Evolutionary conservation across 2,113 vertebrate genomes (phyloP).

Genomic region (Galemys pyrenaicus): DNA sequence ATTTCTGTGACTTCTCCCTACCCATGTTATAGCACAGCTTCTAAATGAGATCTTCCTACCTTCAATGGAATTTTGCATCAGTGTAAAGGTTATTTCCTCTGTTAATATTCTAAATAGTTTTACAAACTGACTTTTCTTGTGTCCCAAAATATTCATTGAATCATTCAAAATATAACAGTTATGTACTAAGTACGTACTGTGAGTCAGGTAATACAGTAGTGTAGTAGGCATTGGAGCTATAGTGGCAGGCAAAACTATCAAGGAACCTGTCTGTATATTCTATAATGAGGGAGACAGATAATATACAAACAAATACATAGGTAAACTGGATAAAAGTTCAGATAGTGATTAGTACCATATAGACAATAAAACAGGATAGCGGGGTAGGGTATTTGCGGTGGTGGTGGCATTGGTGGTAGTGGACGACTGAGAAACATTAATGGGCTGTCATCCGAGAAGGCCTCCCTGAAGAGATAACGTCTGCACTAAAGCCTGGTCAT

Average conservation of each 20-base stretch:
- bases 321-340: conserved; percentile 12
- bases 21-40: background rate
- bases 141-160: conserved; percentile 16
- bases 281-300: background rate
- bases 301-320: background rate
- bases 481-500: background rate
- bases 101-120: conserved; percentile 45
- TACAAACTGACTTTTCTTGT: background rate
- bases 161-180: background rate
- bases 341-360: background rate
- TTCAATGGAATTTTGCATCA: conserved; percentile 17
- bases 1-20: background rate
- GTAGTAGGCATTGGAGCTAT: background rate
- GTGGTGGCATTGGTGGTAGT: background rate
- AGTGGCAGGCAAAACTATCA: background rate
- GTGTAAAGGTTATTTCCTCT: conserved; percentile 39
- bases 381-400: background rate
- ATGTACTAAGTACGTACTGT: background rate
- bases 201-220: background rate
- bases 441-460: background rate
- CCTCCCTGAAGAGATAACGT: background rate
- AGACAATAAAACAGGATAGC: background rate
- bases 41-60: background rate
- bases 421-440: background rate
- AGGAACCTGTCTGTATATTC: background rate